Evolutionary conservation across 1,140 invertebrate genomes (phyloP).

Genomic region (Acromyrmex heyeri): DNA sequence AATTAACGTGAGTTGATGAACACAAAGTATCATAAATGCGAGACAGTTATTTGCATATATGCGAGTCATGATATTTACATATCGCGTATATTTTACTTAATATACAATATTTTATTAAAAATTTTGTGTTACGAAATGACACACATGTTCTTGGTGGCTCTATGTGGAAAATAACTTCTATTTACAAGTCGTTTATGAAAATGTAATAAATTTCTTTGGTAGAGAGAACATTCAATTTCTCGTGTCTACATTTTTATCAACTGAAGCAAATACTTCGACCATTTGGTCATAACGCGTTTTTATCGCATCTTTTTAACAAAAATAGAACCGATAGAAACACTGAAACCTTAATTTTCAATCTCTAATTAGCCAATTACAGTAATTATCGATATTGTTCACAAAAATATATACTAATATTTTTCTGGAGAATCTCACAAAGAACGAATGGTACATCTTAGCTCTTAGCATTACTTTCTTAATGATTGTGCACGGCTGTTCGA

Average conservation of each 20-base stretch:
- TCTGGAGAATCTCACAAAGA: conserved; percentile 13
- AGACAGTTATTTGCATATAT: not conserved
- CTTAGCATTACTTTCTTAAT: conserved; percentile 12
- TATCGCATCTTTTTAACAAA: conserved; percentile 25
- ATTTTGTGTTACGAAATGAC: not conserved
- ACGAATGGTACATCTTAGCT: not conserved
- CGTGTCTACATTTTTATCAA: conserved; percentile 27
- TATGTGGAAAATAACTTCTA: not conserved
- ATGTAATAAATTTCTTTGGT: not conserved
- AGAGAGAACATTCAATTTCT: not conserved
- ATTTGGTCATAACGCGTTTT: not conserved
- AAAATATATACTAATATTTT: conserved; percentile 23
- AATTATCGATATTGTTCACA: conserved; percentile 25
- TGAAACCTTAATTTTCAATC: conserved; percentile 21
- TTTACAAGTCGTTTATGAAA: not conserved
- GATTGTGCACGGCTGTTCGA: not conserved
- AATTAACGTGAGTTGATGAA: conserved; percentile 19
- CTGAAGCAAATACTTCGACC: conserved; percentile 16
- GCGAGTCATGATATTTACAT: not conserved
- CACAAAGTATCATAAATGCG: not conserved
- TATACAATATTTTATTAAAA: not conserved
- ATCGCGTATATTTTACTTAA: not conserved
- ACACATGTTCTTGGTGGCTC: not conserved
- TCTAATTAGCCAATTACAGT: conserved; percentile 43
- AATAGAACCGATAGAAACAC: conserved; percentile 47